Conservation (phyloP, 2,797 vertebrate species). For the Avahi laniger region DNA sequence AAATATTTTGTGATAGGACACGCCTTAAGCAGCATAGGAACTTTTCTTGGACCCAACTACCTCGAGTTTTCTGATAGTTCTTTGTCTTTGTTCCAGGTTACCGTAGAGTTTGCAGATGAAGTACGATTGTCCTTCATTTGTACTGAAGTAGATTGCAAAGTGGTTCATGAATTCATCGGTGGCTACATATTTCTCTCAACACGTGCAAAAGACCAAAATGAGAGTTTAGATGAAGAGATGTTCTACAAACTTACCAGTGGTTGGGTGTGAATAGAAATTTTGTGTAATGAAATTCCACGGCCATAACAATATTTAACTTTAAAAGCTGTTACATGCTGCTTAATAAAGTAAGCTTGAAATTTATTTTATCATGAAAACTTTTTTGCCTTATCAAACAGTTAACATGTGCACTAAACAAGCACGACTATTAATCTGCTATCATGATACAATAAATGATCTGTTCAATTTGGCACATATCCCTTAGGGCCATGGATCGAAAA, state of each 20-base stretch:
- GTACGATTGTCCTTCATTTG: slow-evolving; percentile 96
- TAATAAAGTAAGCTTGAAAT: slow-evolving; percentile 90
- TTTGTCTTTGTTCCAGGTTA: slow-evolving; percentile 87
- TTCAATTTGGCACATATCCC: slow-evolving; percentile 24
- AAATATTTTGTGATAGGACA: neutral
- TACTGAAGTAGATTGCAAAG: slow-evolving; percentile 98
- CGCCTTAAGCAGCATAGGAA: neutral
- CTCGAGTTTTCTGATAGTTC: neutral
- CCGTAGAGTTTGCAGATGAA: slow-evolving; percentile 97
- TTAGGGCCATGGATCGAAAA: slow-evolving; percentile 37
- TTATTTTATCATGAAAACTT: slow-evolving; percentile 82
- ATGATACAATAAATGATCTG: slow-evolving; percentile 44
- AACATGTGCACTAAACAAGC: slow-evolving; percentile 85
- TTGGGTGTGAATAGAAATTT: slow-evolving; percentile 91
- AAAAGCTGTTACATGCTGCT: slow-evolving; percentile 89
- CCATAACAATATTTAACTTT: slow-evolving; percentile 84
- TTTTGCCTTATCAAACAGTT: slow-evolving; percentile 83
- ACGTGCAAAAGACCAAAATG: slow-evolving; percentile 98
- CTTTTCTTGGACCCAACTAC: rapidly evolving
- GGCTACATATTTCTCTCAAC: slow-evolving; percentile 99
- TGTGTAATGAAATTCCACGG: slow-evolving; percentile 73
- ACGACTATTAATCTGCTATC: slow-evolving; percentile 82
- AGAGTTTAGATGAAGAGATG: slow-evolving; percentile 99
- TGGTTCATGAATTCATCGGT: slow-evolving; percentile 99
- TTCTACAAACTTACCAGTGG: slow-evolving; percentile 99